A percentile compares a stretch with the other conserved stretches of the same genome.
phyloP scores from a whole-genome alignment of 2,113 vertebrate species.

The Muscicapa adusta region DNA sequence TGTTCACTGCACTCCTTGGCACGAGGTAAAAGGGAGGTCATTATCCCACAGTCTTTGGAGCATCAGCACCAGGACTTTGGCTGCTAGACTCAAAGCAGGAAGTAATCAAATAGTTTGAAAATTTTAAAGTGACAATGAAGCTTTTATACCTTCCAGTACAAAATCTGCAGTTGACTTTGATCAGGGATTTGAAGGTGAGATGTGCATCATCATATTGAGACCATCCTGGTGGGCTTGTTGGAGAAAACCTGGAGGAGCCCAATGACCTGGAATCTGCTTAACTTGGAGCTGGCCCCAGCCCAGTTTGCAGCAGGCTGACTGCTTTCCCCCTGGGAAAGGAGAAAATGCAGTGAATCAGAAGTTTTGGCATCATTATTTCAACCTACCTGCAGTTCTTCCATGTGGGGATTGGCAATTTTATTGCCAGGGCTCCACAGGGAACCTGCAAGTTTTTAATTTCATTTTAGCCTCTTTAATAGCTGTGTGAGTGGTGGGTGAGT shows the following conservation, averaged over 20 bases:
- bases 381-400: neutral
- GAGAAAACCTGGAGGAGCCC: neutral
- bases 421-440: neutral
- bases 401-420: neutral
- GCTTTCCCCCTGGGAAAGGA: neutral
- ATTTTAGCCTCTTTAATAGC: neutral
- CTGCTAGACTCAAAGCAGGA: neutral
- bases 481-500: neutral
- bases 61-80: neutral
- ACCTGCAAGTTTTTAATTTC: neutral
- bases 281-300: neutral
- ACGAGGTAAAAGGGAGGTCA: neutral
- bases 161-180: neutral
- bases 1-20: neutral
- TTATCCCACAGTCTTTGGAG: neutral
- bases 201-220: neutral
- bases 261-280: fast-evolving
- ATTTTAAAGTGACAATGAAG: neutral
- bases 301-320: neutral
- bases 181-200: neutral
- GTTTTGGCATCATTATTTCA: neutral
- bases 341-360: neutral
- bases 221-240: fast-evolving
- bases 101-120: neutral
- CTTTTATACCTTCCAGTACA: neutral